Evolutionary conservation across 2,113 vertebrate species (phyloP).

Genomic region (Microtus montanus): DNA sequence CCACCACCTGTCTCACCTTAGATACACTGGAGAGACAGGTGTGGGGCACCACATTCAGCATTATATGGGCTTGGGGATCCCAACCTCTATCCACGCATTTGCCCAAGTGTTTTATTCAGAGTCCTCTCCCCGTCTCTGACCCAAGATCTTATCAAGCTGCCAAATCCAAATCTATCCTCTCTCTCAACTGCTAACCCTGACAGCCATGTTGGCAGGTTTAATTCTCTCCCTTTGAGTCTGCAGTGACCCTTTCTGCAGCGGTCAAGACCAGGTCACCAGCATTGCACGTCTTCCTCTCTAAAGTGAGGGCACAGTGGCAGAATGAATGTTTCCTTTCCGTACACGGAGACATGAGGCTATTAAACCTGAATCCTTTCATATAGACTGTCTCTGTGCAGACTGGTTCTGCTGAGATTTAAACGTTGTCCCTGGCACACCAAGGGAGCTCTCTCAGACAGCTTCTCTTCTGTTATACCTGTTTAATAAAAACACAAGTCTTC

Average conservation of each 20-base stretch:
- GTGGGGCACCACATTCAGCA: neutral
- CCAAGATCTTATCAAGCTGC: neutral
- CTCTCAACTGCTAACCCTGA: neutral
- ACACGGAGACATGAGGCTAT: slow-evolving; percentile 51
- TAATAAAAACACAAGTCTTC: neutral
- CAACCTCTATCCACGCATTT: too few relatives aligned
- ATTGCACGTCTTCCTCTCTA: neutral
- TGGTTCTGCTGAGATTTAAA: neutral
- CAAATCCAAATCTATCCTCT: neutral
- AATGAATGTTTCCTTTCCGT: neutral
- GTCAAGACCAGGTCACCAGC: neutral
- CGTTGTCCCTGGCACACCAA: neutral
- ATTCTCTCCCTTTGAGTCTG: too few relatives aligned
- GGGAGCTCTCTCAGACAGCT: neutral
- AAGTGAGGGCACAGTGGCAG: neutral
- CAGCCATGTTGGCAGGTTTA: fast-evolving
- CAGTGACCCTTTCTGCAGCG: fast-evolving
- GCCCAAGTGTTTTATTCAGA: neutral
- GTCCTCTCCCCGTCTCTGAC: neutral
- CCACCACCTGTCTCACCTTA: neutral
- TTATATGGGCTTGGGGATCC: neutral
- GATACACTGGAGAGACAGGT: neutral
- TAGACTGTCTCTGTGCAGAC: neutral
- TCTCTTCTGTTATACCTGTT: neutral
- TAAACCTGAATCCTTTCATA: neutral